These are phyloP conservation scores for Perithous albicinctus DNA, from an alignment of 2,888 invertebrate genomes.

Conservation along the genomic window DNA sequence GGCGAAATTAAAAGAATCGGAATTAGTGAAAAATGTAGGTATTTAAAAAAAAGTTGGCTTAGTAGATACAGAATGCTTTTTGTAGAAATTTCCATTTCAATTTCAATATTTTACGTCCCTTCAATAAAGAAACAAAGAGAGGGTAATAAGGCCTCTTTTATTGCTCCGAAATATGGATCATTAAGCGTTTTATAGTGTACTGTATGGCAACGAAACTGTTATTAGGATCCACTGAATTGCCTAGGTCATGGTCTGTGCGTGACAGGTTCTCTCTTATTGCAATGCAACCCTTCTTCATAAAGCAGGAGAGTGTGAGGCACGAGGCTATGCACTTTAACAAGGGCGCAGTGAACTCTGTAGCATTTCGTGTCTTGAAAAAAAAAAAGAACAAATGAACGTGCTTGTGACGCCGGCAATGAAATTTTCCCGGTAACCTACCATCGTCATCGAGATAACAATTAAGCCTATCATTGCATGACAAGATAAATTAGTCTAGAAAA, in stretches of 20 bases:
- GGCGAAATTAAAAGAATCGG: too few relatives aligned
- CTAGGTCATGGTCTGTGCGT: slow-evolving; percentile 54
- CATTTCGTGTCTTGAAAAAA: slow-evolving; percentile 11
- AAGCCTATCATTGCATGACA: slow-evolving; percentile 5
- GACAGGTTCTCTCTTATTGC: slow-evolving; percentile 27
- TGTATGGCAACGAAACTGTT: not conserved
- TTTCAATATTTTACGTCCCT: not conserved
- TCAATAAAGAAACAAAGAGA: not conserved
- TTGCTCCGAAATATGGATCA: not conserved
- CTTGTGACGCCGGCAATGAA: slow-evolving; percentile 5
- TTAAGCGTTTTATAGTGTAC: not conserved
- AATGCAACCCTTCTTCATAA: slow-evolving; percentile 10
- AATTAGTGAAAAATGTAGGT: too few relatives aligned
- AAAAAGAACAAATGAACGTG: too few relatives aligned
- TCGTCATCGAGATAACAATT: slow-evolving; percentile 26
- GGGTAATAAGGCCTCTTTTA: not conserved
- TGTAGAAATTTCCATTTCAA: not conserved
- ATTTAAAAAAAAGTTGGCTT: too few relatives aligned
- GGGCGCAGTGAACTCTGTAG: not conserved
- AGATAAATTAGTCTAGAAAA: slow-evolving; percentile 23
- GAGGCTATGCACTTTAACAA: not conserved
- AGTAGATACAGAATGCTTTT: too few relatives aligned
- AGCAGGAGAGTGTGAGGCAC: not conserved
- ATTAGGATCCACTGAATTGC: not conserved
- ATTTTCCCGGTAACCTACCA: slow-evolving; percentile 16